Conservation (phyloP, 2,797 vertebrate species). For the Premnoplex brunnescens region DNA sequence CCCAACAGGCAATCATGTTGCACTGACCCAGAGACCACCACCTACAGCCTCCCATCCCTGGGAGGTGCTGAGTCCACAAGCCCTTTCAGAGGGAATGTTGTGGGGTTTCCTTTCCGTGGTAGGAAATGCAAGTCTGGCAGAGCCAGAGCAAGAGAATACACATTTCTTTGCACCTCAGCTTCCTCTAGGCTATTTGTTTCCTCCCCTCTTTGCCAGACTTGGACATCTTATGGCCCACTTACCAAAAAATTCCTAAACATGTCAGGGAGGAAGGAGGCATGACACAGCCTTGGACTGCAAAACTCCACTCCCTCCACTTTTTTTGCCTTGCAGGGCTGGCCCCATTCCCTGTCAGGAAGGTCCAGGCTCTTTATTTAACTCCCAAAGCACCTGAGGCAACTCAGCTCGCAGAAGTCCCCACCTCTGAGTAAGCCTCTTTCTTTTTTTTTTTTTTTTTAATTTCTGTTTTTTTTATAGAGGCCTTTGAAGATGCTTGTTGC, state of each 20-base stretch:
- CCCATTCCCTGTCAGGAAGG: background rate
- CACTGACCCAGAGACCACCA: background rate
- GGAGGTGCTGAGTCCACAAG: background rate
- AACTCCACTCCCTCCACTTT: accelerated
- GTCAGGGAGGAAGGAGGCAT: background rate
- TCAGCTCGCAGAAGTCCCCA: background rate
- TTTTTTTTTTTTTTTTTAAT: background rate
- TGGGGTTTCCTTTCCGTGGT: background rate
- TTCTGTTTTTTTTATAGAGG: background rate
- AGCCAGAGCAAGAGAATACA: background rate
- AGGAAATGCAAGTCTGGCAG: slow-evolving; percentile 19
- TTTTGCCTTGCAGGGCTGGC: background rate
- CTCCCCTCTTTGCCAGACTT: slow-evolving; percentile 38
- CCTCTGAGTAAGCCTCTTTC: background rate
- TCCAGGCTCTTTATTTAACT: background rate
- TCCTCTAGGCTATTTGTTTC: slow-evolving; percentile 31
- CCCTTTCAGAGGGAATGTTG: background rate
- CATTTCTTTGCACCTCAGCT: background rate
- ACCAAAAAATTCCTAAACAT: background rate
- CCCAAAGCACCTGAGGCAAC: background rate
- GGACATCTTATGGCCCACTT: background rate
- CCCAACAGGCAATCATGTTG: background rate
- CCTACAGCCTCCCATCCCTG: background rate
- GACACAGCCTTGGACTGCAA: background rate
- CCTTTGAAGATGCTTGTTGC: slow-evolving; percentile 69